phyloP scores from a whole-genome alignment of 2,113 vertebrate genomes.

The Pampusana beccarii region DNA sequence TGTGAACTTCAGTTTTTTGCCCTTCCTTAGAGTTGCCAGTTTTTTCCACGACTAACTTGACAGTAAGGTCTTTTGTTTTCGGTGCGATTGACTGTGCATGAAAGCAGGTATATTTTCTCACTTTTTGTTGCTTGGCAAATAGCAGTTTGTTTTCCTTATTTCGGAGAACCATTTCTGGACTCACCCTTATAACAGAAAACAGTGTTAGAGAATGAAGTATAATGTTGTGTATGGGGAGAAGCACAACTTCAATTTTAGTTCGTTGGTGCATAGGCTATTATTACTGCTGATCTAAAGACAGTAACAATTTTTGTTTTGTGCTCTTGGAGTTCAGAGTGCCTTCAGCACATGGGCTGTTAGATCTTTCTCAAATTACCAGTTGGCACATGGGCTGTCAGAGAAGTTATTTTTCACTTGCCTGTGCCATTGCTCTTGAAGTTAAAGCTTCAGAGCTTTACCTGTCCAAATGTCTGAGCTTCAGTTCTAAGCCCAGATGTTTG shows the following conservation, averaged over 20 bases:
- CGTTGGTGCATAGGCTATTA: background rate
- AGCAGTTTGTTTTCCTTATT: background rate
- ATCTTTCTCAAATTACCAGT: slow-evolving; percentile 30
- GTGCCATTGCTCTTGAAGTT: background rate
- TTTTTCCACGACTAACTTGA: background rate
- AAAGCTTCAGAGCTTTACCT: background rate
- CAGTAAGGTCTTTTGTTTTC: background rate
- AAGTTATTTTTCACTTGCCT: slow-evolving; percentile 6
- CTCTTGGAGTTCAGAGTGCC: background rate
- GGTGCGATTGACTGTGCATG: background rate
- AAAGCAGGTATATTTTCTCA: background rate
- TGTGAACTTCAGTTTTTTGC: background rate
- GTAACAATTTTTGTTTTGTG: background rate
- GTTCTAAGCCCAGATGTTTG: background rate
- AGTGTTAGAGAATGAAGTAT: background rate
- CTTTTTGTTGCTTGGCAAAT: background rate
- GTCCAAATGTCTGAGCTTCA: background rate
- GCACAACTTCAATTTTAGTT: background rate
- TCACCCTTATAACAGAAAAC: background rate
- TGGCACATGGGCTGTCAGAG: background rate
- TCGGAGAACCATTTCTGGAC: background rate
- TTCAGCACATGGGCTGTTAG: background rate
- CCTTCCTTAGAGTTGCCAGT: background rate
- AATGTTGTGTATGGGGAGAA: background rate
- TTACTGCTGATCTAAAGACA: background rate